Evolutionary conservation across 2,888 invertebrate genomes (phyloP).

Genomic region (Hylaea fasciaria): DNA sequence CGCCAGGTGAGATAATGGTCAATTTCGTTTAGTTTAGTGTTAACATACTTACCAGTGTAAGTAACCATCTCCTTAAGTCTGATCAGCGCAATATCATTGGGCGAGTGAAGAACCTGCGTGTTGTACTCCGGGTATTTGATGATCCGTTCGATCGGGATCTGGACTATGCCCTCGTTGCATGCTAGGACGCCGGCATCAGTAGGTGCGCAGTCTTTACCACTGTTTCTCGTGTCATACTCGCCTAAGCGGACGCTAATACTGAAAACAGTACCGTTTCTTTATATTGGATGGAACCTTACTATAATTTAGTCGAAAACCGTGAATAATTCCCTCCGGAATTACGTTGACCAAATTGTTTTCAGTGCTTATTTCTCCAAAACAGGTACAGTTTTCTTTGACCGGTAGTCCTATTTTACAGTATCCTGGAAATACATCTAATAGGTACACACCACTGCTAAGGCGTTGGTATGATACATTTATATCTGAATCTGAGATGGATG

Average conservation of each 20-base stretch:
- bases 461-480: too few species aligned
- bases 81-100: slow-evolving; percentile 78
- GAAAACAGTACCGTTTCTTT: slow-evolving; percentile 8
- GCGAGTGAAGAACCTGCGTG: slow-evolving; percentile 42
- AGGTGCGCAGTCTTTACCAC: slow-evolving; percentile 66
- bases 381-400: too few species aligned
- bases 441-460: too few species aligned
- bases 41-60: slow-evolving; percentile 63
- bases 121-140: slow-evolving; percentile 73
- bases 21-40: too few species aligned
- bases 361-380: too few species aligned
- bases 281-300: not conserved
- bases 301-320: too few species aligned
- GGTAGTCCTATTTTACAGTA: too few species aligned
- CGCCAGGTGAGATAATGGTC: too few species aligned
- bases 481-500: too few species aligned
- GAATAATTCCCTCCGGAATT: too few species aligned
- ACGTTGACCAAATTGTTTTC: too few species aligned
- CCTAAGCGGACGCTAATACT: slow-evolving; percentile 68
- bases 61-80: slow-evolving; percentile 65
- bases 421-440: too few species aligned
- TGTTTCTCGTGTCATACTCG: slow-evolving; percentile 72
- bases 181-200: slow-evolving; percentile 57
- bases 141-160: slow-evolving; percentile 63
- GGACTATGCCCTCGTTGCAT: slow-evolving; percentile 70